Conservation (phyloP, 2,113 vertebrate species). For the Malurus alboscapulatus region DNA sequence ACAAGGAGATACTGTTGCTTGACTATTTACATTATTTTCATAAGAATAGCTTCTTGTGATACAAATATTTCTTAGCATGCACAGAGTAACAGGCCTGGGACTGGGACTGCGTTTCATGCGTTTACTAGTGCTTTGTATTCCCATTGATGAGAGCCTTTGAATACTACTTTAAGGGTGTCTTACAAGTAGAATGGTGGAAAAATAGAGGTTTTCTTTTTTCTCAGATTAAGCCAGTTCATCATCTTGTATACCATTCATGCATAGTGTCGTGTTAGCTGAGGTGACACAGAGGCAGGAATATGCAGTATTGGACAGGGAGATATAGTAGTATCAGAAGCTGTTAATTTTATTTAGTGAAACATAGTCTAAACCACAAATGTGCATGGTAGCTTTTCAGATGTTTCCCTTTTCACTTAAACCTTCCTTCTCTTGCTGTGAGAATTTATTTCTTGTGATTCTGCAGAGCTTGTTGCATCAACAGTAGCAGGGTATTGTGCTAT, state of each 20-base stretch:
- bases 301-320: background rate
- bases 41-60: background rate
- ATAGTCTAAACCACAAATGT: background rate
- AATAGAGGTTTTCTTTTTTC: background rate
- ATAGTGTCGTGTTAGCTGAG: background rate
- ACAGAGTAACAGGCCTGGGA: background rate
- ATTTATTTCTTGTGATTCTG: background rate
- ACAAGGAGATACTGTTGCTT: background rate
- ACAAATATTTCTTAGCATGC: fast-evolving
- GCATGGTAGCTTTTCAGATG: background rate
- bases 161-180: background rate
- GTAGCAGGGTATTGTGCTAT: background rate
- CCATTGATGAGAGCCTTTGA: background rate
- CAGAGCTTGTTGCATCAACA: background rate
- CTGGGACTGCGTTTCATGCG: background rate
- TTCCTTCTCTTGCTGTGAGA: background rate
- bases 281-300: background rate
- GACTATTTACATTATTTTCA: background rate
- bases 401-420: background rate
- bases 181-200: background rate
- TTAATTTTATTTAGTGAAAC: background rate
- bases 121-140: background rate
- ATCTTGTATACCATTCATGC: fast-evolving
- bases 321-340: background rate
- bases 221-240: background rate